phyloP scores from a whole-genome alignment of 92 coral and sea anemone genomes.

The Zoanthus gigantus region DNA sequence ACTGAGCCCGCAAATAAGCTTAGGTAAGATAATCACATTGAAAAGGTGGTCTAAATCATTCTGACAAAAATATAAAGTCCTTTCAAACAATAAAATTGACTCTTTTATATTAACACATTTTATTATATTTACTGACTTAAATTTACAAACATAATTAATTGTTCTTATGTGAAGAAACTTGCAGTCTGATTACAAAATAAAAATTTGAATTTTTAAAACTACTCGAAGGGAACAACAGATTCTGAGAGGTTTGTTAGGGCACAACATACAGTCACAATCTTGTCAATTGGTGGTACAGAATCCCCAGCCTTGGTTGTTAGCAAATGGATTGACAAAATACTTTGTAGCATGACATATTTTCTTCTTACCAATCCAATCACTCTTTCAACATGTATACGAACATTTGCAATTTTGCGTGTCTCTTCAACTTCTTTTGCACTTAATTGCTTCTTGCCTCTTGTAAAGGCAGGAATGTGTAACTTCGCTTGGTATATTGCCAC shows the following conservation, averaged over 20 bases:
- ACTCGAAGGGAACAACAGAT: conserved; percentile 1
- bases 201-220: too few species aligned
- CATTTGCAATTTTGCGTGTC: neutral
- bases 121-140: too few species aligned
- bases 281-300: conserved; percentile 55
- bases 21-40: conserved; percentile 35
- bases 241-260: conserved; percentile 55
- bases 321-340: conserved; percentile 6
- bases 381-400: too few species aligned
- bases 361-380: neutral
- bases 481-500: neutral
- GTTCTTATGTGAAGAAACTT: too few species aligned
- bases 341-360: conserved; percentile 42
- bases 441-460: neutral
- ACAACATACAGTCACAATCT: conserved; percentile 55
- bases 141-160: too few species aligned
- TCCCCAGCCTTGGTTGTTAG: conserved; percentile 54
- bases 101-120: too few species aligned
- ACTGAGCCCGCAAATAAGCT: conserved; percentile 51
- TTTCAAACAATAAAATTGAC: too few species aligned
- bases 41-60: conserved; percentile 27
- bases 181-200: too few species aligned
- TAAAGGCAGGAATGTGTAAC: neutral
- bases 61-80: neutral
- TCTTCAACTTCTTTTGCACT: neutral